Conservation (phyloP, 2,113 vertebrate genomes). For the Dipodomys merriami region DNA sequence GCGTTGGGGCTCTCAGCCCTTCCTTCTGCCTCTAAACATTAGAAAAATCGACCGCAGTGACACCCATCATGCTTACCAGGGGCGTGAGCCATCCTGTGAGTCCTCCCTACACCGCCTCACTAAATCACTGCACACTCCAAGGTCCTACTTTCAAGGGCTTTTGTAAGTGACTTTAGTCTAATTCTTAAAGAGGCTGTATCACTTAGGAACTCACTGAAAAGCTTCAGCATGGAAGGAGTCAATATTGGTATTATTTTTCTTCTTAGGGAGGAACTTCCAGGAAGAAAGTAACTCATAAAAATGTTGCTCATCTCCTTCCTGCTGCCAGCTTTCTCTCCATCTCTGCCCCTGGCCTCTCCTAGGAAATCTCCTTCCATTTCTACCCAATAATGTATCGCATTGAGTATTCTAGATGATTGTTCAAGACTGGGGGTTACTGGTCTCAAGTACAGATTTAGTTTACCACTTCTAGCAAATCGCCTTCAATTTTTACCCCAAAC, state of each 20-base stretch:
- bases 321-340: too few relatives aligned
- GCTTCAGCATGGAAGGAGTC: conserved; percentile 60
- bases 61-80: conserved; percentile 71
- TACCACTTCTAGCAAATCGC: not conserved
- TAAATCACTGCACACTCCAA: conserved; percentile 42
- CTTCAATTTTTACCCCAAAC: not conserved
- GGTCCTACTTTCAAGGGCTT: conserved; percentile 10
- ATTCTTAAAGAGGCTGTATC: conserved; percentile 44
- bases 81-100: conserved; percentile 51
- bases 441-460: too few relatives aligned
- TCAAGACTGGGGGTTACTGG: too few relatives aligned
- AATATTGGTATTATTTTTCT: conserved; percentile 58
- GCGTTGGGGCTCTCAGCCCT: conserved; percentile 77
- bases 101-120: conserved; percentile 49
- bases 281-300: not conserved
- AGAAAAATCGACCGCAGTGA: conserved; percentile 73
- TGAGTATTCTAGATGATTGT: too few relatives aligned
- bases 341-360: too few relatives aligned
- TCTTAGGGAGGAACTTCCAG: not conserved
- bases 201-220: conserved; percentile 52
- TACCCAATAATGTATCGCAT: too few relatives aligned
- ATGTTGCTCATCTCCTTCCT: not conserved
- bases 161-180: conserved; percentile 9
- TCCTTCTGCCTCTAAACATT: conserved; percentile 66
- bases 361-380: too few relatives aligned